These are phyloP conservation scores for Dicerorhinus sumatrensis DNA, from an alignment of 2,113 vertebrate species.

Conservation along the genomic window DNA sequence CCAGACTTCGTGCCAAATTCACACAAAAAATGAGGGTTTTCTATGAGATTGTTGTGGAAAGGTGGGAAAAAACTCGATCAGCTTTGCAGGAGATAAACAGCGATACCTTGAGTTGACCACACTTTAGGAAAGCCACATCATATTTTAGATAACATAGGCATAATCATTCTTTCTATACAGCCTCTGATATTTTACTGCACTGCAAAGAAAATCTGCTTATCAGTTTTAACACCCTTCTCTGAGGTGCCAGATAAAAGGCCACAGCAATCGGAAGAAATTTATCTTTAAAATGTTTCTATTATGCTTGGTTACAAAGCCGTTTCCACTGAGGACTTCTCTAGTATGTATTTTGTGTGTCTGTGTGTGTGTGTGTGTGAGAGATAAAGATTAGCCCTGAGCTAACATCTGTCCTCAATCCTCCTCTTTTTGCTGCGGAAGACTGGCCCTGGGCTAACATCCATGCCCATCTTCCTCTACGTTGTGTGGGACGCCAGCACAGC, in stretches of 20 bases:
- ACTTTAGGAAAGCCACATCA: slow-evolving; percentile 65
- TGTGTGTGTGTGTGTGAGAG: too few species aligned
- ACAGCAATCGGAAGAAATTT: slow-evolving; percentile 69
- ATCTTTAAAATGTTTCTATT: slow-evolving; percentile 80
- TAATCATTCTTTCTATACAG: slow-evolving; percentile 34
- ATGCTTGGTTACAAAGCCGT: slow-evolving; percentile 51
- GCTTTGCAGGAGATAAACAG: slow-evolving; percentile 64
- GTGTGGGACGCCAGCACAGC: too few species aligned
- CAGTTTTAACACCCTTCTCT: slow-evolving; percentile 70
- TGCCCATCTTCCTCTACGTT: too few species aligned
- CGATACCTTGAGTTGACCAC: slow-evolving; percentile 41
- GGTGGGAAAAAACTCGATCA: slow-evolving; percentile 64
- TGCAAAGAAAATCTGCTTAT: slow-evolving; percentile 71
- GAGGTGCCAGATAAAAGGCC: slow-evolving; percentile 70
- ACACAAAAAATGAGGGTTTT: slow-evolving; percentile 53
- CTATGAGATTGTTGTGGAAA: slow-evolving; percentile 64
- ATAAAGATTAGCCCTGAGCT: too few species aligned
- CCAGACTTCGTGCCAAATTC: slow-evolving; percentile 50
- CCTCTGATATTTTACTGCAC: slow-evolving; percentile 51
- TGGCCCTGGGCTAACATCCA: too few species aligned
- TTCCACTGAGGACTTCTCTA: slow-evolving; percentile 70
- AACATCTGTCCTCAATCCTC: too few species aligned
- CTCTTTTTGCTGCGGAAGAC: too few species aligned
- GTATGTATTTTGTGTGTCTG: background rate
- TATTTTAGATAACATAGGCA: slow-evolving; percentile 64